Conservation (phyloP, 2,888 invertebrate genomes). For the Hipparchia sbordonii region DNA sequence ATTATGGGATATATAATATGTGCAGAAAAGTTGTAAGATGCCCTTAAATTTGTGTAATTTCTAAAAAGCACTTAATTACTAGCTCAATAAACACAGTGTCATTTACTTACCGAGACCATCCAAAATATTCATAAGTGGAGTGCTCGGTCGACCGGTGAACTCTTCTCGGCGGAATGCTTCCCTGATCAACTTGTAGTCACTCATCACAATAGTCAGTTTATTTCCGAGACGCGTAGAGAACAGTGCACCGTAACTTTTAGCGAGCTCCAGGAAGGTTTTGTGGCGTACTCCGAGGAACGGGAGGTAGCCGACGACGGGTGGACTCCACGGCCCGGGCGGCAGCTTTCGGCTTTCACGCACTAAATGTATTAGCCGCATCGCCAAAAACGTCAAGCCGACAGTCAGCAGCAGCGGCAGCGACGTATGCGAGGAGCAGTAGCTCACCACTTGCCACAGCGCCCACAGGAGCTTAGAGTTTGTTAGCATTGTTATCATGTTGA, state of each 20-base stretch:
- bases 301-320: conserved; percentile 92
- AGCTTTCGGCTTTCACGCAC: conserved; percentile 77
- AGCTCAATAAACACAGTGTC: not conserved
- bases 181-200: conserved; percentile 92
- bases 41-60: not conserved
- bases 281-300: conserved; percentile 91
- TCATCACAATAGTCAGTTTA: conserved; percentile 92
- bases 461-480: conserved; percentile 80
- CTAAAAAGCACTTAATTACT: not conserved
- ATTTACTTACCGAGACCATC: conserved; percentile 92
- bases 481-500: conserved; percentile 66
- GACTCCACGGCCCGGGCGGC: conserved; percentile 95
- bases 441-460: conserved; percentile 75
- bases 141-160: conserved; percentile 93
- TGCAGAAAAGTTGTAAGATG: not conserved
- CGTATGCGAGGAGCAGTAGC: conserved; percentile 69
- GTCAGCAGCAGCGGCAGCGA: conserved; percentile 75
- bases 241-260: conserved; percentile 90
- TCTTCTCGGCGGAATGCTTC: conserved; percentile 93
- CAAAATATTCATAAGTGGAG: conserved; percentile 92
- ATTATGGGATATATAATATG: no score
- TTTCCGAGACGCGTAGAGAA: conserved; percentile 92
- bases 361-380: conserved; percentile 72
- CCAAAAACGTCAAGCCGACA: conserved; percentile 74
- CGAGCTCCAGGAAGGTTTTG: conserved; percentile 89